These are phyloP conservation scores for Tauraco hartlaubi DNA, from an alignment of 2,797 vertebrate species.

Conservation along the genomic window DNA sequence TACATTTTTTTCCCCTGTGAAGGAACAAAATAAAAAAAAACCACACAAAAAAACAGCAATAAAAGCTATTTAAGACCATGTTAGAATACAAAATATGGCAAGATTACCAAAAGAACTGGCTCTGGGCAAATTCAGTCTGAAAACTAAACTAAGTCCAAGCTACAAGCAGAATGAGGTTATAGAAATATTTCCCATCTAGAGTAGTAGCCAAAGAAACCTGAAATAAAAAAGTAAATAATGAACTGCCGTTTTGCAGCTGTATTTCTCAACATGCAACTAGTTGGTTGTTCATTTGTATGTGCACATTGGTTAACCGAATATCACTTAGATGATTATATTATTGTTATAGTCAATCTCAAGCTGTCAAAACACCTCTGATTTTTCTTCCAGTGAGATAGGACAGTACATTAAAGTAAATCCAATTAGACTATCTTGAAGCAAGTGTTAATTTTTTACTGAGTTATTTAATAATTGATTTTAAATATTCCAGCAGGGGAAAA, in stretches of 20 bases:
- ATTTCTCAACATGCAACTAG: background rate
- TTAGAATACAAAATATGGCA: background rate
- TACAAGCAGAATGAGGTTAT: background rate
- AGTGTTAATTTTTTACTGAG: background rate
- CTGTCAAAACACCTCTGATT: background rate
- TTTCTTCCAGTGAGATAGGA: background rate
- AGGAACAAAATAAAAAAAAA: background rate
- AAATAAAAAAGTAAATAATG: background rate
- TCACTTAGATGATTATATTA: background rate
- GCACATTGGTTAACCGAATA: background rate
- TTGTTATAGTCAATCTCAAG: background rate
- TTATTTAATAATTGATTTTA: conserved; percentile 51
- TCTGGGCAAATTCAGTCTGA: background rate
- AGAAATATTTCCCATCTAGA: background rate
- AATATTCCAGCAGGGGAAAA: background rate
- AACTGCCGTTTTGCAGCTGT: background rate
- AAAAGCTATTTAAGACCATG: background rate
- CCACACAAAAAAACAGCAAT: background rate
- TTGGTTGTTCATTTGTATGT: background rate
- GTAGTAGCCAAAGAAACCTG: background rate
- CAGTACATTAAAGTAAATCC: background rate
- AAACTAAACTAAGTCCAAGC: background rate
- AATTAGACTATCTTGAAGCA: conserved; percentile 30
- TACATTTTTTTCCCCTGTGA: background rate
- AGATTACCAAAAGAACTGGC: background rate